Percentiles rank a stretch among this genome's conserved stretches.
Conservation (phyloP, 2,797 vertebrate genomes). For the Lepidocolaptes lacrymiger region DNA sequence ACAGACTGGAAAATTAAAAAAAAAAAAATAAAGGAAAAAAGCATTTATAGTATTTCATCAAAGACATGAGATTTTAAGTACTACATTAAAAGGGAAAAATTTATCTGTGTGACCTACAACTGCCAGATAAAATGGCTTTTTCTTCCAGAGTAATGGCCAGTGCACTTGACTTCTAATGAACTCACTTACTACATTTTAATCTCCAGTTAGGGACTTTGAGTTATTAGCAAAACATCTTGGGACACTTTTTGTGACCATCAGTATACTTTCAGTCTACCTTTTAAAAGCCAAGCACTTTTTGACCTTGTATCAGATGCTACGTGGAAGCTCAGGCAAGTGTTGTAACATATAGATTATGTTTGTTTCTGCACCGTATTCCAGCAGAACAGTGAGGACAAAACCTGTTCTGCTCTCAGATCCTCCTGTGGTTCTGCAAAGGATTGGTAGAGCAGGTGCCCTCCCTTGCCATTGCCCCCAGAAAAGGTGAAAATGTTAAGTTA, state of each 20-base stretch:
- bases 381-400: too few relatives aligned
- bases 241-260: neutral
- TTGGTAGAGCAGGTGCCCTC: neutral
- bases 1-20: neutral
- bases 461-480: neutral
- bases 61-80: neutral
- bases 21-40: neutral
- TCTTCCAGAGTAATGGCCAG: neutral
- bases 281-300: neutral
- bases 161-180: neutral
- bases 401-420: too few relatives aligned
- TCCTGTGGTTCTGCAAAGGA: neutral
- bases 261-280: neutral
- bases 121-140: neutral
- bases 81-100: constrained; percentile 24
- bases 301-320: neutral
- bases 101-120: constrained; percentile 27
- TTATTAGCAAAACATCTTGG: neutral
- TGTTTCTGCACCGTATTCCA: neutral
- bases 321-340: neutral
- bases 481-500: neutral
- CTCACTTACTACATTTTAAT: constrained; percentile 10
- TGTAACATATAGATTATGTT: neutral
- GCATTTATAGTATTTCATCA: neutral
- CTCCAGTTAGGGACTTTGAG: neutral